Conservation (phyloP, 1,140 invertebrate genomes). For the Lethocerus indicus region DNA sequence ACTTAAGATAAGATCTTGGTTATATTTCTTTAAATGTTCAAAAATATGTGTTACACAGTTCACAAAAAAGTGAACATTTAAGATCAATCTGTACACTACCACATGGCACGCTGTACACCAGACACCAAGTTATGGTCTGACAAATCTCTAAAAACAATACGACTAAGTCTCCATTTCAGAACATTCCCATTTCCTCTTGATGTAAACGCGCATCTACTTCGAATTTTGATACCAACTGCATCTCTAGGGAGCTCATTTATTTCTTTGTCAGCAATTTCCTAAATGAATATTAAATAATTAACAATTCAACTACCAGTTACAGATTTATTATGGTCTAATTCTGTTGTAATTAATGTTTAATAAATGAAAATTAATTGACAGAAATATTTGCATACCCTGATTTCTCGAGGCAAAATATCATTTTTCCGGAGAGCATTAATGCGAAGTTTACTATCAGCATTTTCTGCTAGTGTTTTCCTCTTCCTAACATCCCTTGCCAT, state of each 20-base stretch:
- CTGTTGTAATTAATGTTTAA: background rate
- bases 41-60: background rate
- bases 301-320: background rate
- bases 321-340: too few species aligned
- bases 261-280: slow-evolving; percentile 51
- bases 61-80: background rate
- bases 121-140: slow-evolving; percentile 82
- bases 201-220: slow-evolving; percentile 62
- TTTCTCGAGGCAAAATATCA: slow-evolving; percentile 58
- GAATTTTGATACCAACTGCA: slow-evolving; percentile 41
- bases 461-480: slow-evolving; percentile 47
- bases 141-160: slow-evolving; percentile 72
- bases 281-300: too few species aligned
- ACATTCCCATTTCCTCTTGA: slow-evolving; percentile 57
- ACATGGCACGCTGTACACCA: slow-evolving; percentile 75
- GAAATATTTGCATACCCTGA: slow-evolving; percentile 33
- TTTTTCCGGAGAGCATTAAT: slow-evolving; percentile 63
- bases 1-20: too few species aligned
- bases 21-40: background rate
- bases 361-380: background rate
- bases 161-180: slow-evolving; percentile 58
- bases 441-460: slow-evolving; percentile 49
- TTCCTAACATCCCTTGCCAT: slow-evolving; percentile 73
- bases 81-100: slow-evolving; percentile 32
- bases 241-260: slow-evolving; percentile 59